Evolutionary conservation across 2,888 invertebrate genomes (phyloP).

Genomic region (Eupeodes latifasciatus): DNA sequence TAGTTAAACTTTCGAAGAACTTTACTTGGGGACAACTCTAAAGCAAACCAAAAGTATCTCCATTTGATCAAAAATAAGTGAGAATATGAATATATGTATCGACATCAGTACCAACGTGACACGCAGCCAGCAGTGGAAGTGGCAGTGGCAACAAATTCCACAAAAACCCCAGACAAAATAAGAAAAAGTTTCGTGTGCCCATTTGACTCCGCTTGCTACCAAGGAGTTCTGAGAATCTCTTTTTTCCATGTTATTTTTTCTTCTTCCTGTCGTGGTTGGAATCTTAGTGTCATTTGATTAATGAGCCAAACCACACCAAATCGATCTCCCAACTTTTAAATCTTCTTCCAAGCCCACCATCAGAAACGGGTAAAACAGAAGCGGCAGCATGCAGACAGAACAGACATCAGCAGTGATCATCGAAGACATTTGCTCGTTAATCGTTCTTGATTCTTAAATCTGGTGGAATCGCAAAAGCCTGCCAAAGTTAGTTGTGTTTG

Average conservation of each 20-base stretch:
- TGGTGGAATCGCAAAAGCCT: constrained; percentile 13
- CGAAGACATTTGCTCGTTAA: constrained; percentile 69
- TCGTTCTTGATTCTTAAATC: constrained; percentile 36
- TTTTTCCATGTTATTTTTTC: background rate
- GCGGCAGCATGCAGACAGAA: constrained; percentile 41
- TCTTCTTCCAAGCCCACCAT: constrained; percentile 30
- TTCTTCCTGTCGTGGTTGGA: constrained; percentile 25
- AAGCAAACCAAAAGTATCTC: background rate
- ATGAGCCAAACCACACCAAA: constrained; percentile 62
- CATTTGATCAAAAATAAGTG: constrained; percentile 33
- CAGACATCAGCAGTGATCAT: constrained; percentile 59
- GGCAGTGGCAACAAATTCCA: constrained; percentile 39
- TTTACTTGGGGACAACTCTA: constrained; percentile 3
- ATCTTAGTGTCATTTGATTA: constrained; percentile 69
- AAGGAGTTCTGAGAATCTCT: constrained; percentile 24
- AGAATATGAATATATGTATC: constrained; percentile 66
- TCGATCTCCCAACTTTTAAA: constrained; percentile 54
- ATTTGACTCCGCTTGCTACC: constrained; percentile 29
- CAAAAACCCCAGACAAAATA: constrained; percentile 35
- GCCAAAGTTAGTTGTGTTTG: constrained; percentile 23
- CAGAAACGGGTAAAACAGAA: constrained; percentile 56
- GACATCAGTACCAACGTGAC: constrained; percentile 2
- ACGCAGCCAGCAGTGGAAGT: constrained; percentile 36
- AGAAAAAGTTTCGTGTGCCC: background rate
- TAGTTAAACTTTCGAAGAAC: constrained; percentile 45